Evolutionary conservation across 2,888 invertebrate species (phyloP), one percentile per base, ranked within the genome.

Genomic region (Pachydiplax longipennis): DNA sequence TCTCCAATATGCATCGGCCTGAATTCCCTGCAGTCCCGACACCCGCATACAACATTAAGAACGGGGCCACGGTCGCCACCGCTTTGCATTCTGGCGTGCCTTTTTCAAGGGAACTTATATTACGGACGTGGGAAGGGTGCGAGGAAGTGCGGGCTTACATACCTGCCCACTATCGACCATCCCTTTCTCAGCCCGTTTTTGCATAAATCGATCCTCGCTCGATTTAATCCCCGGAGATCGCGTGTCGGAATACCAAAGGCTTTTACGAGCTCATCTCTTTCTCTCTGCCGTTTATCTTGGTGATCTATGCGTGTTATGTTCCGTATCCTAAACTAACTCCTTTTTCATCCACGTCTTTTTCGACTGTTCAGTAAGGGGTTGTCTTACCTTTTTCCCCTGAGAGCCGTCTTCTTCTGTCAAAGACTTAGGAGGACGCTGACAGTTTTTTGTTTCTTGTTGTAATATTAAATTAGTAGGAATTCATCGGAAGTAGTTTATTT

Each of bases 1-100:
- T 37, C 61, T 37, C 53, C 58, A 58, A 35, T 35, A 61, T 61
- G 87, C 87, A 87, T 13, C 61, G 37, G 37, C 61, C 87, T 87
- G 37, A 22, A 87, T 87, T 87, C 65, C 87, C 65, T 31, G 61
- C 61, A 58, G 22, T 83, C 83, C 35, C 53, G 58, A 87, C 61
- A 18, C 87, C 87, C 87, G 61, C 61, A 87, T 83, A 35, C 61
- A 37, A 61, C 87, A n/a, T 2, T 61, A 35, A 15, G 53, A 83
- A 58, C 61, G 87, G 87, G 87, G 87, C 87, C 87, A 87, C 61
- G 87, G 87, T 87, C 87, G 61, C 44, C 83, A 35, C 58, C 83
- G 83, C 35, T 83, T 58, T 83, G 83, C 83, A 83, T 83, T 83
- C 83, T 83, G 83, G 58, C 53, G 35, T 83, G 22, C 83, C 87